Percentiles rank a stretch among this genome's conserved stretches.
Evolutionary conservation across 2,797 vertebrate genomes (phyloP).

Genomic region (Sciurus carolinensis): DNA sequence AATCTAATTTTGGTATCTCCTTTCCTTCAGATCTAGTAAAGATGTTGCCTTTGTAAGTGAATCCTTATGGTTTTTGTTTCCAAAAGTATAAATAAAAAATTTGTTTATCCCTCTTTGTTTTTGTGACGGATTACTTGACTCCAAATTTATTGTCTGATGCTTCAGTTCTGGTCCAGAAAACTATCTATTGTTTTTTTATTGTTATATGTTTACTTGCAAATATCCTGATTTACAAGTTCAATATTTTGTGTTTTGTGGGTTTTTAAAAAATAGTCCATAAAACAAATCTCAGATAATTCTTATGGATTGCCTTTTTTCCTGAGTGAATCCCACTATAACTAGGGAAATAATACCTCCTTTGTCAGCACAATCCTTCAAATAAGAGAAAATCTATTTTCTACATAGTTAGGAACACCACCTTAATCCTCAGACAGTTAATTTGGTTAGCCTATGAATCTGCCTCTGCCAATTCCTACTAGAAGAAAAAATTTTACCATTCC

Average conservation of each 20-base stretch:
- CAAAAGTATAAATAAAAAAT: conserved; percentile 38
- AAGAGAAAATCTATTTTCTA: not conserved
- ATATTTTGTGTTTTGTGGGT: not conserved
- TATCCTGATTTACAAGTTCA: not conserved
- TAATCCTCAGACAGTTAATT: not conserved
- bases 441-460: not conserved
- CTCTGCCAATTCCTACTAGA: not conserved
- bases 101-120: conserved; percentile 10
- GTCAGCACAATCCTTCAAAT: not conserved
- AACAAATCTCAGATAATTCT: conserved; percentile 13
- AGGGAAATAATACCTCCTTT: not conserved
- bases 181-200: not conserved
- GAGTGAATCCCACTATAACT: not conserved
- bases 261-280: too few relatives aligned
- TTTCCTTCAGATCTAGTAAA: conserved; percentile 48
- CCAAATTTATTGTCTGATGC: conserved; percentile 20
- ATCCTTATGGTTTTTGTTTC: not conserved
- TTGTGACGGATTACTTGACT: conserved; percentile 35
- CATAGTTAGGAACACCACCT: not conserved
- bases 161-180: conserved; percentile 1
- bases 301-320: not conserved
- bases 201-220: conserved; percentile 45
- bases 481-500: not conserved
- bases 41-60: not conserved
- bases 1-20: not conserved